Conservation (phyloP, 2,888 invertebrate species). For the Blomia tropicalis region DNA sequence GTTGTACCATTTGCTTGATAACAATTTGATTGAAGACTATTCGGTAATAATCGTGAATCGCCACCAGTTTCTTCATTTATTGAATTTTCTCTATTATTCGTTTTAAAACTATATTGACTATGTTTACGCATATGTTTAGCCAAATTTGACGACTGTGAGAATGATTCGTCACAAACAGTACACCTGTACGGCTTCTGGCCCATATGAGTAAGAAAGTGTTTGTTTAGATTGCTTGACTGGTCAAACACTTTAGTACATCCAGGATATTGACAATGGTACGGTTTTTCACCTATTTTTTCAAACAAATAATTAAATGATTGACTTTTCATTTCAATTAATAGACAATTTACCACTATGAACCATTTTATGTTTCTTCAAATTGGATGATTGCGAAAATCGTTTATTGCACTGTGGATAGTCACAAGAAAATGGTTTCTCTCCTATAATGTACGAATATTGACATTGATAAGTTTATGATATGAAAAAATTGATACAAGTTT, state of each 20-base stretch:
- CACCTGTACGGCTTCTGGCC: conserved; percentile 21
- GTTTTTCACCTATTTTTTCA: conserved; percentile 17
- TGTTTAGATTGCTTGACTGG: conserved; percentile 22
- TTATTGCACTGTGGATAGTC: conserved; percentile 22
- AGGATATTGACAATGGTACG: conserved; percentile 16
- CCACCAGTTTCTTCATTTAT: background rate
- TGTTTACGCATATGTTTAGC: conserved; percentile 22
- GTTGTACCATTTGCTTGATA: background rate
- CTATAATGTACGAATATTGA: no score
- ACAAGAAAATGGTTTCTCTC: conserved; percentile 23
- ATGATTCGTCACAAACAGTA: conserved; percentile 15
- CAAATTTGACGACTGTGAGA: conserved; percentile 20
- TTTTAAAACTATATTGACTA: background rate
- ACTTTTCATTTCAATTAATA: background rate
- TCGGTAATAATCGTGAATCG: background rate
- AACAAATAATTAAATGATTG: background rate
- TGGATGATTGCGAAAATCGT: conserved; percentile 20
- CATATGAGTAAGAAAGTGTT: conserved; percentile 22
- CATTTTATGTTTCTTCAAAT: conserved; percentile 23
- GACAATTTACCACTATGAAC: conserved; percentile 22
- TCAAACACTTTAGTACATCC: conserved; percentile 21
- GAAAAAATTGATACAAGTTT: background rate
- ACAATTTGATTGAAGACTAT: background rate
- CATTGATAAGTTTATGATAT: no score
- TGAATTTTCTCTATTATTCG: background rate